Base-by-base conservation (phyloP, 2,888 invertebrate species). In the Cryptus viduatorius region DNA sequence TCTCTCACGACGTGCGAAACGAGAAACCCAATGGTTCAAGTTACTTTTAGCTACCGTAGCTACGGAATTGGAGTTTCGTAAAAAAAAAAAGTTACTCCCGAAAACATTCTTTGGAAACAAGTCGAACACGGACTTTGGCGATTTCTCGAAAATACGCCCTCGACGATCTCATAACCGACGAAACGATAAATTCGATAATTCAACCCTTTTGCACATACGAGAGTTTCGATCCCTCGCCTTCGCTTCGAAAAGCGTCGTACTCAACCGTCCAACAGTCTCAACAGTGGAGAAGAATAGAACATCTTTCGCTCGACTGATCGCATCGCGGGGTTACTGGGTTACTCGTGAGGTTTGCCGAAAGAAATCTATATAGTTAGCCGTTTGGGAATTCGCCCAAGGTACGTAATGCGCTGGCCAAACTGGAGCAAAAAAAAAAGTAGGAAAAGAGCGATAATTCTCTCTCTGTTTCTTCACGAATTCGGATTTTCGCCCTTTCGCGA, bases 291-390 rank as follows among this genome's bases (percentile, higher is more conserved):
- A 78, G 44, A 78, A 78, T 78, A 16, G 61, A 78, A 69, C 69
- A 50, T 78, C 78, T 69, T 69, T 50, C 78, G 78, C 61, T 69
- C 19, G 48, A 69, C 48, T 69, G 78, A 78, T 69, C 78, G 19
- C 46, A 29, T 46, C 59, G 44, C 16, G 59, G 61, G 78, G 61
- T 69, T 61, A 78, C 69, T 69, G 69, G 78, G 69, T 78, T 78
- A 71, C 69, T 78, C 69, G 78, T 14, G 64, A 64, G n/a, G 53
- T 78, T 50, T 42, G 61, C 69, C 37, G 69, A 78, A 71, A 79
- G 50, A 56, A 79, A 64, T 69, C 69, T 48, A 14, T 19, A n/a
- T 24, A n/a, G 48, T 14, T 59, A 12, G 48, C 14, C 69, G 59
- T 14, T 78, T 69, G 61, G 69, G 61, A 61, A 61, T 10, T 71